These are phyloP conservation scores for Tachycineta bicolor DNA, from an alignment of 2,113 vertebrate genomes.

Conservation along the genomic window DNA sequence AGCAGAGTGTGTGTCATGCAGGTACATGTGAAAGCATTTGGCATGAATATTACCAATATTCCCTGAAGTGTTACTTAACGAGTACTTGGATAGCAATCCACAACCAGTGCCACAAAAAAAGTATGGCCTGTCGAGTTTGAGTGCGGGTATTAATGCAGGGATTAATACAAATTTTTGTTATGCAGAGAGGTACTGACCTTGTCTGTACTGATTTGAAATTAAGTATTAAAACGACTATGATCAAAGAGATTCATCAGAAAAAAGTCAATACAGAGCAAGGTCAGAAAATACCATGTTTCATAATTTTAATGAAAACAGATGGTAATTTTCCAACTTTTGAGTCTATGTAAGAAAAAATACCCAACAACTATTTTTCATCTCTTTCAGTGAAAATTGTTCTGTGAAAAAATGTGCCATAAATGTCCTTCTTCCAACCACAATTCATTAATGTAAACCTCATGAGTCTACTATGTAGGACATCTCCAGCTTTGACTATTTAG, in stretches of 20 bases:
- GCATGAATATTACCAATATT: not conserved
- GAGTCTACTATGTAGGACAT: not conserved
- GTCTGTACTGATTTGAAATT: not conserved
- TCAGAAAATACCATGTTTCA: not conserved
- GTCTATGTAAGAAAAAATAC: not conserved
- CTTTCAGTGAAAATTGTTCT: not conserved
- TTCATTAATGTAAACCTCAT: not conserved
- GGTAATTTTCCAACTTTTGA: not conserved
- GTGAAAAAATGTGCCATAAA: not conserved
- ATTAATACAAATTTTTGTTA: not conserved
- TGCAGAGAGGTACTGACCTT: not conserved
- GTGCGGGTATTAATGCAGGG: not conserved
- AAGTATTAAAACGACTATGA: not conserved
- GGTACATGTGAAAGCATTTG: not conserved
- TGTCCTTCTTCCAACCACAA: not conserved
- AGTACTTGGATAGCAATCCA: not conserved
- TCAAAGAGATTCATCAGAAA: not conserved
- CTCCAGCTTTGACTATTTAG: not conserved
- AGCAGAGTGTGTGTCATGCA: not conserved
- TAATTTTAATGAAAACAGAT: constrained; percentile 12
- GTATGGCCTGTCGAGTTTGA: not conserved
- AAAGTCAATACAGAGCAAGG: not conserved
- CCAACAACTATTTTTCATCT: not conserved
- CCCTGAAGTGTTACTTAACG: not conserved
- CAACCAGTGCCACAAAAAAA: not conserved